phyloP scores from a whole-genome alignment of 2,888 invertebrate genomes.

The Bembecia ichneumoniformis region DNA sequence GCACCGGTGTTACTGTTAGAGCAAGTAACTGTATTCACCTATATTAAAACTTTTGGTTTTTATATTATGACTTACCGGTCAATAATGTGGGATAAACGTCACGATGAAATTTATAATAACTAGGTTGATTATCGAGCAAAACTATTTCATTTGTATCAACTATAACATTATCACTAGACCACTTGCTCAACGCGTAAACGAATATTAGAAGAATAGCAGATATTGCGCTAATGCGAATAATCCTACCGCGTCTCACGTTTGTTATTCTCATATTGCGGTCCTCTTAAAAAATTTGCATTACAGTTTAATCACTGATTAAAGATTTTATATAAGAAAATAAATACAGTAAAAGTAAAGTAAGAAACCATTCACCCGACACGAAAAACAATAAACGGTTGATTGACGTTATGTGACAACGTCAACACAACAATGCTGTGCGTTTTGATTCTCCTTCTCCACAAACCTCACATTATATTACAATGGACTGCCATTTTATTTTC shows the following conservation, averaged over 20 bases:
- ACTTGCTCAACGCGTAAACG: constrained; percentile 75
- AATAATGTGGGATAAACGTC: constrained; percentile 51
- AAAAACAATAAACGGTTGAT: neutral
- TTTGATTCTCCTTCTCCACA: constrained; percentile 4
- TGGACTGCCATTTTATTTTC: too few species aligned
- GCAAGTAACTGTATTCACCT: constrained; percentile 21
- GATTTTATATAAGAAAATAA: neutral
- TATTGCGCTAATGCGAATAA: constrained; percentile 66
- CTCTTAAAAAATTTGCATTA: constrained; percentile 16
- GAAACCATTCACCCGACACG: neutral
- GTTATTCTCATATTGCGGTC: constrained; percentile 70
- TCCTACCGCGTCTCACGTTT: constrained; percentile 72
- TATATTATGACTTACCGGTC: constrained; percentile 35
- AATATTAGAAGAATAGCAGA: constrained; percentile 71
- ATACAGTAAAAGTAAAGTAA: neutral
- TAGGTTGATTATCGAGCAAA: constrained; percentile 25
- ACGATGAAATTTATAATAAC: constrained; percentile 41
- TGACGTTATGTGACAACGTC: constrained; percentile 24
- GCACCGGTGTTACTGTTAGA: constrained; percentile 11
- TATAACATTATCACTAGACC: constrained; percentile 63
- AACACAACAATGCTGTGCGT: constrained; percentile 14
- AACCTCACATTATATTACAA: neutral
- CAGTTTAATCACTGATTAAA: constrained; percentile 13
- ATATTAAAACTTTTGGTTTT: neutral
- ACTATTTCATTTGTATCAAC: constrained; percentile 20